phyloP scores from a whole-genome alignment of 2,797 vertebrate genomes.

The Fistularia tabacaria region DNA sequence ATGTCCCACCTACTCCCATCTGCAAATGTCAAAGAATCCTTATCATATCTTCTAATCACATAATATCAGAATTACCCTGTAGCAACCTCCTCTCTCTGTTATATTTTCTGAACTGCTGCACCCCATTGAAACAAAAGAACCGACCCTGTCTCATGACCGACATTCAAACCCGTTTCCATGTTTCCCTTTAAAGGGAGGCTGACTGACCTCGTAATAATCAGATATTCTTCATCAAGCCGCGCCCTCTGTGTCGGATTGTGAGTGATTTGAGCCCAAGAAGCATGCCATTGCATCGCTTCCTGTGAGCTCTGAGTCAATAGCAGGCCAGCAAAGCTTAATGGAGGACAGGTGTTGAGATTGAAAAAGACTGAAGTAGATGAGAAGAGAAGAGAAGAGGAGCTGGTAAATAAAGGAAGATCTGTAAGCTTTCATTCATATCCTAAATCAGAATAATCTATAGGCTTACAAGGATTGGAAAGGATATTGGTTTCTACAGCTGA shows the following conservation, averaged over 20 bases:
- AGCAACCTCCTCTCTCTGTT: constrained; percentile 39
- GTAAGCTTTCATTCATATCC: constrained; percentile 13
- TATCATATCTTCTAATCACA: constrained; percentile 22
- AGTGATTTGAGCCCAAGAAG: constrained; percentile 25
- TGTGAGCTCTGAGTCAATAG: constrained; percentile 30
- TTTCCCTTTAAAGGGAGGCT: constrained; percentile 43
- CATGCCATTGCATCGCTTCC: constrained; percentile 39
- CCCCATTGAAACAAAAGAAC: constrained; percentile 34
- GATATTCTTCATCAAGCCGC: constrained; percentile 55
- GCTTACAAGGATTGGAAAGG: constrained; percentile 24
- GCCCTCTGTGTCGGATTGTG: constrained; percentile 31
- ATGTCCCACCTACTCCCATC: background rate
- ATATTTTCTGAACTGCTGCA: constrained; percentile 48
- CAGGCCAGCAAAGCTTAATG: constrained; percentile 48
- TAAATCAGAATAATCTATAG: constrained; percentile 26
- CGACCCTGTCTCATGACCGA: constrained; percentile 61
- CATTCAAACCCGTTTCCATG: constrained; percentile 57
- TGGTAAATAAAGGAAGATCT: background rate
- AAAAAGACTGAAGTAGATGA: constrained; percentile 10
- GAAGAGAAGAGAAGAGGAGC: constrained; percentile 6
- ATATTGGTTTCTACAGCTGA: constrained; percentile 45
- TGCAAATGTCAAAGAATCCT: constrained; percentile 2
- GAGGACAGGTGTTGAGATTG: constrained; percentile 51
- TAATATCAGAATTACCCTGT: constrained; percentile 32
- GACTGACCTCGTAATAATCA: constrained; percentile 53